Conservation (phyloP, 2,113 vertebrate species). For the Vanacampus margaritifer region DNA sequence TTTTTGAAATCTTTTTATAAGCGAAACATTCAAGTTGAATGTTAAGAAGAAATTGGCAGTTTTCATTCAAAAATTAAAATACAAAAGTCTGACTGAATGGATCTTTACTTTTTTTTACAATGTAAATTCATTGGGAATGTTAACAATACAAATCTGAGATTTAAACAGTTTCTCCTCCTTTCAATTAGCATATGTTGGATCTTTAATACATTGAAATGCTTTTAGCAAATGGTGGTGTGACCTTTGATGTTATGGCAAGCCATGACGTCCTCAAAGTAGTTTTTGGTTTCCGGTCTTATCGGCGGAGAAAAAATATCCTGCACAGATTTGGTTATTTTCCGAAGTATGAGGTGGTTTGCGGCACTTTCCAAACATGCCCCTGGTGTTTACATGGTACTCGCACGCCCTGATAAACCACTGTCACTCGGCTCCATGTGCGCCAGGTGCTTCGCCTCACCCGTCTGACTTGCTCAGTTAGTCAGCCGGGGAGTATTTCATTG, state of each 20-base stretch:
- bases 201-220: background rate
- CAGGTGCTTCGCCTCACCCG: conserved; percentile 66
- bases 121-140: too few relatives aligned
- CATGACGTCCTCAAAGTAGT: background rate
- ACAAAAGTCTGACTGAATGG: background rate
- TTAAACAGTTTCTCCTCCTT: background rate
- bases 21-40: too few relatives aligned
- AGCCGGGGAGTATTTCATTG: conserved; percentile 39
- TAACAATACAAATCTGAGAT: background rate
- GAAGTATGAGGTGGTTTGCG: background rate
- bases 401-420: background rate
- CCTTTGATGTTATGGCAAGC: background rate
- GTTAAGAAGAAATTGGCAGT: too few relatives aligned
- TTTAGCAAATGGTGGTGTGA: background rate
- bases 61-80: background rate
- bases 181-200: background rate
- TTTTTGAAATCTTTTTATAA: too few relatives aligned
- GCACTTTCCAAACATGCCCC: background rate
- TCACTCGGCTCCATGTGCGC: conserved; percentile 17
- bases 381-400: background rate
- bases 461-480: conserved; percentile 71
- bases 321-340: background rate
- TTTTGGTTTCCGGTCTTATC: background rate
- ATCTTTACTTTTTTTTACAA: background rate
- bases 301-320: background rate